Evolutionary conservation across 2,888 invertebrate genomes (phyloP).

Genomic region (Drosophila mimica): DNA sequence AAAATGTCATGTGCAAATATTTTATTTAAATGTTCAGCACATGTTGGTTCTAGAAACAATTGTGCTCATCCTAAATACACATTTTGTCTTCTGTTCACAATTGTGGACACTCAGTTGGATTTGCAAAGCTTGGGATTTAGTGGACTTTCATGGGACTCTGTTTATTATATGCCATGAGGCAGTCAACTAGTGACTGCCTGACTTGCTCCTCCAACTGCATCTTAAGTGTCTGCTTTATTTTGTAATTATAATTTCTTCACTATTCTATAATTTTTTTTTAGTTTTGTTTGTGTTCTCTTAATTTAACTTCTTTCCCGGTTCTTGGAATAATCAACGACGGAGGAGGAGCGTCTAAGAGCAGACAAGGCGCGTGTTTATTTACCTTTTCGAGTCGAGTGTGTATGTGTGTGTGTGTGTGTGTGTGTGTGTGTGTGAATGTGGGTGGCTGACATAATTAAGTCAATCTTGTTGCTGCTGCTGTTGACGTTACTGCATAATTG

Average conservation of each 20-base stretch:
- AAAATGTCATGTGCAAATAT: neutral
- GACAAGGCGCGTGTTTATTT: constrained; percentile 71
- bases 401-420: constrained; percentile 12
- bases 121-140: neutral
- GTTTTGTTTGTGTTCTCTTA: constrained; percentile 6
- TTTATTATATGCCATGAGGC: constrained; percentile 20
- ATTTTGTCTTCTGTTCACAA: neutral
- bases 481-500: constrained; percentile 77
- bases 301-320: constrained; percentile 27
- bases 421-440: constrained; percentile 26
- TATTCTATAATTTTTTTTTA: constrained; percentile 15
- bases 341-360: constrained; percentile 43
- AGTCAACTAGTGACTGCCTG: constrained; percentile 27
- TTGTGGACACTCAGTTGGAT: constrained; percentile 3
- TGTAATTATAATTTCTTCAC: constrained; percentile 73
- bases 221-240: constrained; percentile 75
- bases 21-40: neutral
- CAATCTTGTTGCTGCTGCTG: constrained; percentile 69
- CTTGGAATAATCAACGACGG: constrained; percentile 54
- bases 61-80: neutral
- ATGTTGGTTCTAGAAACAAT: neutral
- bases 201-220: neutral
- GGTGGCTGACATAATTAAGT: constrained; percentile 73
- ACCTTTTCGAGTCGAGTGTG: constrained; percentile 50
- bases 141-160: neutral